Conservation (phyloP, 2,113 vertebrate genomes). For the Aepyceros melampus region DNA sequence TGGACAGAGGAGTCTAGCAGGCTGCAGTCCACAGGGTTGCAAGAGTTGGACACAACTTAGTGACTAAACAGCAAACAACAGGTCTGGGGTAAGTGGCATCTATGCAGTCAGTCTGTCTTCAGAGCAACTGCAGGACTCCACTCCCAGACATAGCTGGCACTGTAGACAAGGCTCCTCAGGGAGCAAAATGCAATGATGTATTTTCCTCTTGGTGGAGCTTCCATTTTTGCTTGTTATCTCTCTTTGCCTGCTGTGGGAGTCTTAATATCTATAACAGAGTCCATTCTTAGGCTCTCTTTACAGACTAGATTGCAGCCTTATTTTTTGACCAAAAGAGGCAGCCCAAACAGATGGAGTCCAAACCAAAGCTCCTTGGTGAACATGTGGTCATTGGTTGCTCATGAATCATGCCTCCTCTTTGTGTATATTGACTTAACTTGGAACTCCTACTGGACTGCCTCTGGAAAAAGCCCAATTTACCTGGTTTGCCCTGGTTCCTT, state of each 20-base stretch:
- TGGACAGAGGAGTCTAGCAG: neutral
- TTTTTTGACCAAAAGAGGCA: neutral
- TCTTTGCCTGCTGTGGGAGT: neutral
- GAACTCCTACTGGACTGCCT: neutral
- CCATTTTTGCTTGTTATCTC: neutral
- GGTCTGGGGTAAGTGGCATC: neutral
- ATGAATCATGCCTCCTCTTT: neutral
- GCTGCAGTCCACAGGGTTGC: neutral
- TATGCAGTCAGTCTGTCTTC: neutral
- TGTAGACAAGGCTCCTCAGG: neutral
- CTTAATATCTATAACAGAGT: neutral
- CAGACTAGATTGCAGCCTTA: neutral
- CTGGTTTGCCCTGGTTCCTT: neutral
- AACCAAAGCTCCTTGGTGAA: neutral
- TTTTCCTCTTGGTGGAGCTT: neutral
- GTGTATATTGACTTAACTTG: neutral
- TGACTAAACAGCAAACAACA: neutral
- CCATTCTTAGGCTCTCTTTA: neutral
- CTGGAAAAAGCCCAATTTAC: neutral
- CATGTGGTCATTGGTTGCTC: neutral
- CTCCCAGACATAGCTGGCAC: neutral
- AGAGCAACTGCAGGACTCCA: neutral
- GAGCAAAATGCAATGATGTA: neutral
- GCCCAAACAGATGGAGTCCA: neutral
- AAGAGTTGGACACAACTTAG: neutral